Evolutionary conservation across 2,797 vertebrate species (phyloP), one percentile per base, ranked within the genome.

Genomic region (Anguilla megastoma): DNA sequence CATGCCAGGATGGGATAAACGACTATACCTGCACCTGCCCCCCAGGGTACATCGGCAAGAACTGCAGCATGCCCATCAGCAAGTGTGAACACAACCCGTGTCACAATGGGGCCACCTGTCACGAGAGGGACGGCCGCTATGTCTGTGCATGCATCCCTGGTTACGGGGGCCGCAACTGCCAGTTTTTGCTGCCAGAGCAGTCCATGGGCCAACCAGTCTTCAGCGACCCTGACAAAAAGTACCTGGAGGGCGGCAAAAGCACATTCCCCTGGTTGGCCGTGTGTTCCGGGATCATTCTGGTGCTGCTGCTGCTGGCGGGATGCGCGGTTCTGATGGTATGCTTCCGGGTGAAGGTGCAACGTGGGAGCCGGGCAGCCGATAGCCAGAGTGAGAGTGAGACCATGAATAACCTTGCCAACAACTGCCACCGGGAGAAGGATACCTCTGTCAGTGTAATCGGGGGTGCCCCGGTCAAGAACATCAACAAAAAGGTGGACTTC

Each of bases 401-500:
- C 48, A 99, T 99, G 95, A 99, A 99, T 90, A 99, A 99, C 93
- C 94, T 99, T 90, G 97, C 97, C 0, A 98, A 96, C 92, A 96
- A 96, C 93, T 97, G 97, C 91, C 98, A 97, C 87, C 96, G 98
- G 0, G 98, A 98, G 92, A 97, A 98, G 91, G 98, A 97, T 95
- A 92, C 97, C 91, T 95, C 96, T 0, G 94, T 98, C 88, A 97
- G 97, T 2, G 92, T 98, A 87, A 94, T 97, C 30, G 96, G 96
- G 14, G 95, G 94, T 86, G 95, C 97, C 0, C 98, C 97, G 14
- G 95, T 99, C 90, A 99, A 99, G 94, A 99, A 99, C 90, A 99
- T 98, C 76, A 99, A 99, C 92, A 98, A 99, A 95, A 99, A 99
- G 96, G 97, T 97, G 58, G 98, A 99, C 95, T 97, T 98, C 93